phyloP scores from a whole-genome alignment of 2,888 invertebrate genomes.

The Sialis fuliginosa region DNA sequence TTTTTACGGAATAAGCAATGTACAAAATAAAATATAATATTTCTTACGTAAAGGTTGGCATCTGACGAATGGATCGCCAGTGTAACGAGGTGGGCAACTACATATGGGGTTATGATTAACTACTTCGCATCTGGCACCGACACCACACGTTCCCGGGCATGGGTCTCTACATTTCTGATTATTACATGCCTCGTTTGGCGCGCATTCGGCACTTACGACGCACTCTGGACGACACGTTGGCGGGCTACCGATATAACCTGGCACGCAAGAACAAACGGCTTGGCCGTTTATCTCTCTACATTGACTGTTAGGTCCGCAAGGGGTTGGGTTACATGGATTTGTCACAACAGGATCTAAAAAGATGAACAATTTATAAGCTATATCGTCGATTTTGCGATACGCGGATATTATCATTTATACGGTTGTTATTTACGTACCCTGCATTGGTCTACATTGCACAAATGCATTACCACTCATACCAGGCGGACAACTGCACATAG shows the following conservation, averaged over 20 bases:
- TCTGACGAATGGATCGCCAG: constrained; percentile 60
- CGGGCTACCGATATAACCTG: constrained; percentile 54
- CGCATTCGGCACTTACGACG: constrained; percentile 54
- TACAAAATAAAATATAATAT: not conserved
- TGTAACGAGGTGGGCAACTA: constrained; percentile 44
- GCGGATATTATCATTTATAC: not conserved
- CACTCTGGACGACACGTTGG: constrained; percentile 67
- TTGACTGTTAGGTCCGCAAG: constrained; percentile 66
- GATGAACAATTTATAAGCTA: not conserved
- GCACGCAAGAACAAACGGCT: constrained; percentile 52
- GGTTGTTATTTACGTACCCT: constrained; percentile 17
- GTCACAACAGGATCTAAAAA: not conserved
- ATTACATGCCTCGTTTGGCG: constrained; percentile 52
- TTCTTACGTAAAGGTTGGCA: constrained; percentile 34
- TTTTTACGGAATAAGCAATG: not conserved
- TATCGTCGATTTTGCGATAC: no score
- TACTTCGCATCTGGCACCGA: constrained; percentile 55
- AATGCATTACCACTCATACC: constrained; percentile 55
- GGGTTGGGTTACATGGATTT: constrained; percentile 48
- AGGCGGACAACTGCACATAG: constrained; percentile 50
- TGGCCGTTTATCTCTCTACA: constrained; percentile 56
- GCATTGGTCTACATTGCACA: constrained; percentile 31
- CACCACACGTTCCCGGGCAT: constrained; percentile 68
- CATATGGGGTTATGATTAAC: constrained; percentile 69
- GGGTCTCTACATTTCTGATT: constrained; percentile 68